Evolutionary conservation across 2,797 vertebrate species (phyloP).

Genomic region (Hyperoplus immaculatus): DNA sequence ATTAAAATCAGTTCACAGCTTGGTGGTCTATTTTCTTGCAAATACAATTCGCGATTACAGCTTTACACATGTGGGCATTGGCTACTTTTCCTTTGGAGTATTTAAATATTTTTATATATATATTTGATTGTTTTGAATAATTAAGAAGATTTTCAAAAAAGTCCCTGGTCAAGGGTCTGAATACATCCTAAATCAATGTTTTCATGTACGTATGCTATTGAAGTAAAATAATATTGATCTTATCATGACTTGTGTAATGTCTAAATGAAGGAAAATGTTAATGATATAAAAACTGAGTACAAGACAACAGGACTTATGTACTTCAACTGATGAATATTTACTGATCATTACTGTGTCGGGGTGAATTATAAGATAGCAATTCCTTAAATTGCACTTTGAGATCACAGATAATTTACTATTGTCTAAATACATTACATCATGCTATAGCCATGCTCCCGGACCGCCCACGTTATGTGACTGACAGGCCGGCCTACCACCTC

Average conservation of each 20-base stretch:
- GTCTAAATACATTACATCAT: neutral
- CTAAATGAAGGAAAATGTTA: neutral
- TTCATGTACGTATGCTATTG: neutral
- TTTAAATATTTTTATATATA: no score
- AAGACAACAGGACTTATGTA: neutral
- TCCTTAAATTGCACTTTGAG: neutral
- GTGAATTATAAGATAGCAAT: neutral
- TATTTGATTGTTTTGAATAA: no score
- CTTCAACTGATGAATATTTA: neutral
- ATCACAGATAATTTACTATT: neutral
- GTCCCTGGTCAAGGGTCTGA: neutral
- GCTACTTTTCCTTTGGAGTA: no score
- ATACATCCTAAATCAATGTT: neutral
- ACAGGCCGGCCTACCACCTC: conserved; percentile 88
- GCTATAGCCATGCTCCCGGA: conserved; percentile 66
- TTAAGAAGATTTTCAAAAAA: no score
- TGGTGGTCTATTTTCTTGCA: no score
- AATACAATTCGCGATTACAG: no score
- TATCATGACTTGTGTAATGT: neutral
- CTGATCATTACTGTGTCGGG: neutral
- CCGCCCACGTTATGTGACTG: conserved; percentile 88
- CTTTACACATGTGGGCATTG: no score
- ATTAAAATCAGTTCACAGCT: no score
- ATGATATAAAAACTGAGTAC: neutral
- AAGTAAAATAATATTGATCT: neutral